Conservation (phyloP, 1,140 invertebrate genomes). For the Holcopasites calliopsidis region DNA sequence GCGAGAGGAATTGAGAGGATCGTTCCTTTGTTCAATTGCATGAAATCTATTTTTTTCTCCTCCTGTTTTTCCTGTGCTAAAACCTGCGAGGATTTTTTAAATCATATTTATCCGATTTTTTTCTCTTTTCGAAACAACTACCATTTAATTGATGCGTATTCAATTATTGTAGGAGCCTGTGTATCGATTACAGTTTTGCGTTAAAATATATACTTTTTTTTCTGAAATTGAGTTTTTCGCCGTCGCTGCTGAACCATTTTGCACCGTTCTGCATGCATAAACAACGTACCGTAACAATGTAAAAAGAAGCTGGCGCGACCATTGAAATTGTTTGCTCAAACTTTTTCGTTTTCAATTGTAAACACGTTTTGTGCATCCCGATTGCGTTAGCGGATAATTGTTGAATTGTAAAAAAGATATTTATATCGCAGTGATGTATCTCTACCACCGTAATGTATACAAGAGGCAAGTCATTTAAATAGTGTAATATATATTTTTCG, state of each 20-base stretch:
- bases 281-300: background rate
- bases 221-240: background rate
- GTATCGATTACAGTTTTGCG: constrained; percentile 17
- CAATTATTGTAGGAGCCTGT: constrained; percentile 10
- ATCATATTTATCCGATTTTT: background rate
- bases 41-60: background rate
- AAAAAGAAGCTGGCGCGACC: background rate
- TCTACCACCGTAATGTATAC: background rate
- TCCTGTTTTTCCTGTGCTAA: background rate
- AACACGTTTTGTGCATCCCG: constrained; percentile 5
- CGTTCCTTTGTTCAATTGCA: constrained; percentile 1
- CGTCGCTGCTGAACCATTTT: background rate
- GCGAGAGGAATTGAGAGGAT: background rate
- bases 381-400: constrained; percentile 1
- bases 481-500: background rate
- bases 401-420: constrained; percentile 9
- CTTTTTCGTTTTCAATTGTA: background rate
- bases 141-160: constrained; percentile 5
- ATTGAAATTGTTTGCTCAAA: background rate
- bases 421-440: constrained; percentile 9
- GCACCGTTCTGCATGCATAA: background rate
- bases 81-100: background rate
- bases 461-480: background rate
- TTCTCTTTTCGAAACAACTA: constrained; percentile 20
- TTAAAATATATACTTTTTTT: constrained; percentile 30